A percentile compares a stretch with the other conserved stretches of the same genome.
phyloP scores from a whole-genome alignment of 2,888 invertebrate genomes.

The Tachina fera region DNA sequence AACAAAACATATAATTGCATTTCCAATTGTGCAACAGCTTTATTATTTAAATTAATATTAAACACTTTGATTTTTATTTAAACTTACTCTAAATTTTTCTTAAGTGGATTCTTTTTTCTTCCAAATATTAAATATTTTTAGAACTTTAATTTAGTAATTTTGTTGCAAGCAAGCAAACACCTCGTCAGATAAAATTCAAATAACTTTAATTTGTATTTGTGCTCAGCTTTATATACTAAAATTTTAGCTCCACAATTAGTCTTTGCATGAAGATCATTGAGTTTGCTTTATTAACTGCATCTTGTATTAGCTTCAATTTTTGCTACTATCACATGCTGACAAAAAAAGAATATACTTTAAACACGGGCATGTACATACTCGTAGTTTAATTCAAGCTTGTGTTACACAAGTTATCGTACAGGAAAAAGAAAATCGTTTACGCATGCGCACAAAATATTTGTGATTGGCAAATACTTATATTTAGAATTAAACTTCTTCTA shows the following conservation, averaged over 20 bases:
- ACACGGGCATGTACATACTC: conserved; percentile 17
- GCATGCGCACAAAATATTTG: conserved; percentile 21
- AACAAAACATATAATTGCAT: conserved; percentile 46
- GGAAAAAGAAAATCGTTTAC: conserved; percentile 33
- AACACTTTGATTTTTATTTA: conserved; percentile 9
- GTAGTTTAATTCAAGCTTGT: conserved; percentile 18
- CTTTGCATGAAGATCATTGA: conserved; percentile 31
- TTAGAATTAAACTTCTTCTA: not conserved
- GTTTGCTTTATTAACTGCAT: conserved; percentile 14
- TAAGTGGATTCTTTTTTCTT: not conserved
- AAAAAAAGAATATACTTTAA: conserved; percentile 7
- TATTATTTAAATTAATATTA: not conserved
- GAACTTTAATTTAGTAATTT: conserved; percentile 23
- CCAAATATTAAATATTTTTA: not conserved
- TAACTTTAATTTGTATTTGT: conserved; percentile 75
- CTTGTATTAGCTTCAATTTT: conserved; percentile 11
- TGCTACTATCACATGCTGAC: conserved; percentile 2
- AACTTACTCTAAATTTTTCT: conserved; percentile 34
- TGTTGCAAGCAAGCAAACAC: conserved; percentile 47
- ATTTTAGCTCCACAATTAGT: not conserved
- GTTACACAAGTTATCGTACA: conserved; percentile 5
- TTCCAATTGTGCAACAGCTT: not conserved
- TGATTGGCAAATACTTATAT: conserved; percentile 8
- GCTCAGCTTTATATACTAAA: conserved; percentile 75
- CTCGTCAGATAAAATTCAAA: conserved; percentile 73